These are phyloP conservation scores for Oreotrochilus melanogaster DNA, from an alignment of 2,113 vertebrate genomes.

Conservation along the genomic window DNA sequence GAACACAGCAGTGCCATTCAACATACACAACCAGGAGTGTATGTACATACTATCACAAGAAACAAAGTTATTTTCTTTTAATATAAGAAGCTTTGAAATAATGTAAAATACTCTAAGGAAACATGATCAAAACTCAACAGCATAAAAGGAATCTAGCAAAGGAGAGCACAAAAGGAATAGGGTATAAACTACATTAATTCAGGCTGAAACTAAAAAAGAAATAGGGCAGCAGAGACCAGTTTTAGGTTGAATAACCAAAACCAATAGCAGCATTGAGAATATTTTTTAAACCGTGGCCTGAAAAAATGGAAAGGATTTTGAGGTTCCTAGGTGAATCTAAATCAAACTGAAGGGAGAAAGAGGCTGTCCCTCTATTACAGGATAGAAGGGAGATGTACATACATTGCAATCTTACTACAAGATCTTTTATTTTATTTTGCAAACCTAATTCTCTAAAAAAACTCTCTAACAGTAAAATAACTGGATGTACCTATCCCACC, in stretches of 20 bases:
- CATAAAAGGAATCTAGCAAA: background rate
- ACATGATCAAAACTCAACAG: background rate
- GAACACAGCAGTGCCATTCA: background rate
- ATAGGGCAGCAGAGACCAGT: background rate
- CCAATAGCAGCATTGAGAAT: background rate
- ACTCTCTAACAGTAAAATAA: background rate
- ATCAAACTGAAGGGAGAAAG: background rate
- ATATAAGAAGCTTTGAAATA: background rate
- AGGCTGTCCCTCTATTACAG: background rate
- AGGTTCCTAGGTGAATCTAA: background rate
- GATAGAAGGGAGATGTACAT: background rate
- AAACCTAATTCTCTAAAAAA: background rate
- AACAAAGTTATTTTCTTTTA: background rate
- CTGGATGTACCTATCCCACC: background rate
- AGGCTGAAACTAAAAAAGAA: slow-evolving; percentile 12
- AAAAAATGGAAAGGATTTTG: background rate
- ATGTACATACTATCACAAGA: background rate
- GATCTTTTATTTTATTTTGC: background rate
- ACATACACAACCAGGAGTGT: background rate
- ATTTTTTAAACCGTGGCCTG: background rate
- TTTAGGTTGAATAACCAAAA: slow-evolving; percentile 5
- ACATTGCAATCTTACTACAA: background rate
- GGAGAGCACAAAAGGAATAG: background rate
- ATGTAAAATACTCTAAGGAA: background rate
- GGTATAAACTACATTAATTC: slow-evolving; percentile 3